phyloP scores from a whole-genome alignment of 2,797 vertebrate species.

The Peromyscus aztecus region DNA sequence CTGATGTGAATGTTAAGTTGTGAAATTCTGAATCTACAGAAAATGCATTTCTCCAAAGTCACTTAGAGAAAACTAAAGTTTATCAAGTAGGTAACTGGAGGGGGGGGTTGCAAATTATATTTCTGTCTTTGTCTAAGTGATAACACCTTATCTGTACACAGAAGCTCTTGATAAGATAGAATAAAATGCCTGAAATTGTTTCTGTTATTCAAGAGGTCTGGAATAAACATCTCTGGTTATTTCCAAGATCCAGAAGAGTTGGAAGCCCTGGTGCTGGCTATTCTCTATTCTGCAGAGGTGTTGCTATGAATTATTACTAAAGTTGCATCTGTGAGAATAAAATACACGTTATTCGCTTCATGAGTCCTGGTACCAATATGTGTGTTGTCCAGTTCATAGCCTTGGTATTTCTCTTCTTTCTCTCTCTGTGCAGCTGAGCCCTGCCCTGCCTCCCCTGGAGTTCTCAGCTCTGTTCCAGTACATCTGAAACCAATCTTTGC shows the following conservation, averaged over 20 bases:
- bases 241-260: not conserved
- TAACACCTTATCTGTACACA: not conserved
- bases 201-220: not conserved
- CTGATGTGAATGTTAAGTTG: not conserved
- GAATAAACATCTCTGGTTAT: not conserved
- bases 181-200: not conserved
- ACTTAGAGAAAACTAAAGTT: not conserved
- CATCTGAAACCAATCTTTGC: not conserved
- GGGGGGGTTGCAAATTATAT: not conserved
- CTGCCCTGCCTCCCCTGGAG: not conserved
- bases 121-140: constrained; percentile 1
- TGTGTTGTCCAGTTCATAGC: not conserved
- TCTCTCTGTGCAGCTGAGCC: not conserved
- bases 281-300: not conserved
- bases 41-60: not conserved
- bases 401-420: not conserved
- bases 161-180: not conserved
- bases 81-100: not conserved
- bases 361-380: not conserved
- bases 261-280: not conserved
- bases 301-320: not conserved
- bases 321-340: not conserved
- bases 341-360: not conserved
- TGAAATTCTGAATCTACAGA: not conserved
- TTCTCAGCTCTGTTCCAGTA: not conserved